Evolutionary conservation across 1,140 invertebrate species (phyloP).

Genomic region (Pinna nobilis): DNA sequence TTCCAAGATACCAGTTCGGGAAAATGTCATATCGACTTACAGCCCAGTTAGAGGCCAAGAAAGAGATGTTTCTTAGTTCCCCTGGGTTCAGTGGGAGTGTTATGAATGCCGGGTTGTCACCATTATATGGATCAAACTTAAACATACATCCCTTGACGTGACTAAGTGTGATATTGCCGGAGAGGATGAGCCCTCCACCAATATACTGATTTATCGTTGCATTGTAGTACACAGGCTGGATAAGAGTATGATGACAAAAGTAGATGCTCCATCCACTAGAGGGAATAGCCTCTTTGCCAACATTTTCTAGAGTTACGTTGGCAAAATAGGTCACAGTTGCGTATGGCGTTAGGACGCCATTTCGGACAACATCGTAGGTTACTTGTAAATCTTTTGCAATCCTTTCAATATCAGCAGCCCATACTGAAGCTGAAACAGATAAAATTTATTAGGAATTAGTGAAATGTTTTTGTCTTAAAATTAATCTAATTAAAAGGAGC

Average conservation of each 20-base stretch:
- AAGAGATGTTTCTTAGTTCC: slow-evolving; percentile 39
- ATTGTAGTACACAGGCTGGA: slow-evolving; percentile 44
- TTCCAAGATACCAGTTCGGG: slow-evolving; percentile 60
- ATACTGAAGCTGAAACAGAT: slow-evolving; percentile 5
- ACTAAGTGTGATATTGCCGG: slow-evolving; percentile 43
- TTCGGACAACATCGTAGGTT: slow-evolving; percentile 55
- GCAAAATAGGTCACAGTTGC: slow-evolving; percentile 35
- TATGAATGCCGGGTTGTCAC: slow-evolving; percentile 28
- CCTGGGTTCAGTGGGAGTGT: slow-evolving; percentile 40
- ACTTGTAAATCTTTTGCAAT: slow-evolving; percentile 49
- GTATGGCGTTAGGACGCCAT: slow-evolving; percentile 37
- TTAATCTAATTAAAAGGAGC: neutral
- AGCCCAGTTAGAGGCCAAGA: slow-evolving; percentile 48
- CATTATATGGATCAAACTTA: slow-evolving; percentile 38
- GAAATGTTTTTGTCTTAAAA: neutral
- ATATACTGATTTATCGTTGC: slow-evolving; percentile 29
- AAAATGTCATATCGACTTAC: slow-evolving; percentile 55
- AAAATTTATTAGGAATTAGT: neutral
- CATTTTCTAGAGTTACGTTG: slow-evolving; percentile 54
- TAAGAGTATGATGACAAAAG: slow-evolving; percentile 48
- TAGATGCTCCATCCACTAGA: slow-evolving; percentile 54
- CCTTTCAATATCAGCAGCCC: slow-evolving; percentile 47
- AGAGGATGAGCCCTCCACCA: slow-evolving; percentile 38
- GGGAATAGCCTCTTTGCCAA: slow-evolving; percentile 41
- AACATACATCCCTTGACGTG: slow-evolving; percentile 62